Base-by-base conservation (phyloP, 35 echinoderm and acorn worm genomes). In the Lytechinus variegatus region DNA sequence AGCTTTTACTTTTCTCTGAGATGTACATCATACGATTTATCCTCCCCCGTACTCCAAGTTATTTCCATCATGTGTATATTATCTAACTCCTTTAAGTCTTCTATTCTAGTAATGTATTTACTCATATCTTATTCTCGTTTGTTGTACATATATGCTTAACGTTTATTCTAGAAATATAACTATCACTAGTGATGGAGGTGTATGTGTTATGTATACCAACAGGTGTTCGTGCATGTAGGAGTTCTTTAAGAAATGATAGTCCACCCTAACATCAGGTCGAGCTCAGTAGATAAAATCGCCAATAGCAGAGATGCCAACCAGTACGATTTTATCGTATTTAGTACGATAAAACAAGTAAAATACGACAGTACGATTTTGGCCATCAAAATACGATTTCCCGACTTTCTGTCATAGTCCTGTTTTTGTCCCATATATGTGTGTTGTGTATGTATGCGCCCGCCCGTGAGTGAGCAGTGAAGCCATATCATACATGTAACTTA, bases 31-130 rank as follows among this genome's bases (percentile, higher is more conserved):
- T 79, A 71, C 66, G 14, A 79, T 79, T 79, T 79, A 79, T 79
- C n/a, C 66, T 79, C 66, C n/a, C 66, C 66, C 66, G 0, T 27
- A 79, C 66, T 79, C 66, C 66, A 24, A 4, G 66, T 6, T 79
- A 24, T 79, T 79, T n/a, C 66, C 66, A 79, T 24, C 66, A 79
- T 79, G 24, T 79, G 66, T 79, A 79, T 79, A 79, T 79, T 79
- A 79, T 79, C 21, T 24, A 24, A n/a, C 19, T 44, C 33, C n/a
- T n/a, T 24, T 79, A 79, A 79, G 66, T 79, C 66, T 79, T 79
- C 66, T n/a, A n/a, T n/a, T n/a, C n/a, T 79, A 79, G 19, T 79
- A 79, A 79, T 79, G 66, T 79, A 79, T 79, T 79, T 79, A 79
- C 66, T 79, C 66, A 79, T 24, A 79, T 79, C 66, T 79, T 24